Base-by-base conservation (phyloP, 2,888 invertebrate species). In the Cephus spinipes region DNA sequence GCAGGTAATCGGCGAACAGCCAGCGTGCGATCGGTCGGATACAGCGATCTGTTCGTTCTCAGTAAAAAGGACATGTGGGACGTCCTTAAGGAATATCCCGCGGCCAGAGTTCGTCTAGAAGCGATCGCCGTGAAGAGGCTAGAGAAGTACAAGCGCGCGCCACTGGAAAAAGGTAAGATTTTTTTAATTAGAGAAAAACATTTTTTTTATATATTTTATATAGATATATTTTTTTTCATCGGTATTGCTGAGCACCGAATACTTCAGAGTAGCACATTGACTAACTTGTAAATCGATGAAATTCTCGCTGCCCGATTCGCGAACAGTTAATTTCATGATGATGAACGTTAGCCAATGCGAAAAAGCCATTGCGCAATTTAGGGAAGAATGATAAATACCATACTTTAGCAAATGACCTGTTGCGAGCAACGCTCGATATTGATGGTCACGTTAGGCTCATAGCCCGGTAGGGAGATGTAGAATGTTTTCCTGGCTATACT, bases 31-130 rank as follows among this genome's bases (percentile, higher is more conserved):
- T 99, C 98, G 80, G 99, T 99, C 83, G 99, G 99, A 88, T 99
- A 99, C 93, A 98, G 98, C 92, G 99, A 99, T 93, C 95, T 99
- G 89, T 99, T 99, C 94, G 98, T 99, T 91, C 95, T 99, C 87
- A 98, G 98, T 93, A 99, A 99, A 94, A 98, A 98, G 94, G 99
- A 99, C 94, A 98, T 99, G 97, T 99, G 98, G 99, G 99, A 99
- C 92, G 99, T 99, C 84, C 95, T 98, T 83, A 98, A 99, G 93
- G 98, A 98, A 92, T 98, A 98, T 92, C 98, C 98, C 35, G 97
- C 97, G 33, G 98, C 98, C 82, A 94, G 99, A 92, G 96, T 99
- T 89, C 95, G 98, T 83, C 94, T 99, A 78, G 99, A 99, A 93
- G 97, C 98, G 80, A 98, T 99, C 89, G 99, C 99, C 80, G 98